Base-by-base conservation (phyloP, 2,797 vertebrate genomes). In the Odontamblyopus rebecca region DNA sequence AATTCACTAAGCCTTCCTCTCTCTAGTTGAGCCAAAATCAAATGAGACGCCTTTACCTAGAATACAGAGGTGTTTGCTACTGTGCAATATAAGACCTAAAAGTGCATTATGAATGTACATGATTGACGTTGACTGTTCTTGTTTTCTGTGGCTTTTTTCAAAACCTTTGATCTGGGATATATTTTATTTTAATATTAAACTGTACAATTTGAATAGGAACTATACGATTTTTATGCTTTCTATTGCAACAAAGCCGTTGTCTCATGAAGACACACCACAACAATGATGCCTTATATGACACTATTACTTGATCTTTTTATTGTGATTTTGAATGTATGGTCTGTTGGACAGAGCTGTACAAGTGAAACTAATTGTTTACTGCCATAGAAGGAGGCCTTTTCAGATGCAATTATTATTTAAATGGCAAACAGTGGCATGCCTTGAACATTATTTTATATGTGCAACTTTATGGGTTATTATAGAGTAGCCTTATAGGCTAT, bases 71-170 rank as follows among this genome's bases (percentile, higher is more conserved):
- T 86, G 83, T 88, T 90, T 91, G 90, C 85, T 87, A 62, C 81
- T 89, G 93, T 94, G 93, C 94, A 94, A 93, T 95, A 93, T 57
- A 63, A 64, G 79, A 71, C 85, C 84, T 83, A 86, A 86, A 84
- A 73, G 74, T 85, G 78, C 76, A 85, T 86, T 87, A 77, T 84
- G 78, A 87, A 90, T 90, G 88, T 89, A 86, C 83, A 81, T 84
- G 68, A 78, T 75, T 64, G 41, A 71, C 64, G 79, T 73, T 72
- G 8, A 53, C 75, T 77, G 57, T 82, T 16, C 73, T 68, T 38
- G 26, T 77, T 15, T 61, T 71, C 15, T 51, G 32, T 29, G 59
- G 23, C 62, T 63, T 41, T 61, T 23, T 35, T 77, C 26, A 56
- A 61, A 76, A 67, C 71, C 57, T 71, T 54, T 72, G 41, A 53